Conservation (phyloP, 2,888 invertebrate genomes). For the Nemoura dubitans region DNA sequence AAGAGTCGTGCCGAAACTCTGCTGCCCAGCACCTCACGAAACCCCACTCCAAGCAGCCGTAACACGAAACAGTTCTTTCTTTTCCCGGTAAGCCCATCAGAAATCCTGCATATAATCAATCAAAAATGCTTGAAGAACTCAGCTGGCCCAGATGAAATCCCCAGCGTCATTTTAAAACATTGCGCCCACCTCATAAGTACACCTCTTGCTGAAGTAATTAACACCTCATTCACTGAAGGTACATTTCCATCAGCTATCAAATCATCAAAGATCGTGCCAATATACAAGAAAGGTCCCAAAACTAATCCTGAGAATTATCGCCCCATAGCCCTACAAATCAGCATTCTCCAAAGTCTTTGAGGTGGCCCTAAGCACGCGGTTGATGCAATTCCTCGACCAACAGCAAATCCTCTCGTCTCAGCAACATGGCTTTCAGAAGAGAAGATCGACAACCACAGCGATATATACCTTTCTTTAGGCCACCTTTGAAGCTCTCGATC, state of each 20-base stretch:
- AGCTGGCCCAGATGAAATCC: background rate
- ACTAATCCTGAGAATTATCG: conserved; percentile 9
- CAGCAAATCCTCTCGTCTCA: background rate
- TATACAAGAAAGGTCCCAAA: conserved; percentile 22
- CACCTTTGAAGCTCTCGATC: background rate
- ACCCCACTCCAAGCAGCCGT: background rate
- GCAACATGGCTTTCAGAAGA: conserved; percentile 15
- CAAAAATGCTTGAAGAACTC: background rate
- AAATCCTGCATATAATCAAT: background rate
- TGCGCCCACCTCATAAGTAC: conserved; percentile 1
- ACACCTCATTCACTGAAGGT: background rate
- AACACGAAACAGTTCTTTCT: background rate
- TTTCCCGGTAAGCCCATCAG: background rate
- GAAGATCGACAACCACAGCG: conserved; percentile 9
- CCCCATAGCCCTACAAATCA: conserved; percentile 23
- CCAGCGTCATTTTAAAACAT: background rate
- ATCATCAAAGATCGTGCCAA: background rate
- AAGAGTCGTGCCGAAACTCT: background rate
- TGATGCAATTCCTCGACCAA: conserved; percentile 9
- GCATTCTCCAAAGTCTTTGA: conserved; percentile 26
- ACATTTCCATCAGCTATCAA: conserved; percentile 20
- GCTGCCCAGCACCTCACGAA: background rate
- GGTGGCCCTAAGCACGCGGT: background rate
- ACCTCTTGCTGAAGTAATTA: background rate
- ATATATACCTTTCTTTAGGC: conserved; percentile 9